phyloP scores from a whole-genome alignment of 2,888 invertebrate genomes.

The Heteromyza rotundicornis region DNA sequence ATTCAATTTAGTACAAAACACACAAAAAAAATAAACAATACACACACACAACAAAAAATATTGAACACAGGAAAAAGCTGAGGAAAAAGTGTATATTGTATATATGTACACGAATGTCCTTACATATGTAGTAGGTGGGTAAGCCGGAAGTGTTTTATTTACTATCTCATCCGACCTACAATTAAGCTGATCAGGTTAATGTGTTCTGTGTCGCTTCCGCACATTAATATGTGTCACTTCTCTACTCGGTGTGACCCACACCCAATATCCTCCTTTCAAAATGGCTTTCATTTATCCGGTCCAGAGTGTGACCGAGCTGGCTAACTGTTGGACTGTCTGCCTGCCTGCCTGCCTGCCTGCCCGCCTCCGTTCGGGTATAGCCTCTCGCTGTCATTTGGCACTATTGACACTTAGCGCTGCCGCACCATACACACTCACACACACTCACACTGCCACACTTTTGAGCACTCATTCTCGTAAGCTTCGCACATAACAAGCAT shows the following conservation, averaged over 20 bases:
- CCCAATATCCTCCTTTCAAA: not conserved
- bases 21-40: too few relatives aligned
- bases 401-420: not conserved
- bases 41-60: too few relatives aligned
- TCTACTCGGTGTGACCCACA: not conserved
- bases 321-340: slow-evolving; percentile 19
- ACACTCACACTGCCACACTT: not conserved
- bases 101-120: too few relatives aligned
- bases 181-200: slow-evolving; percentile 54
- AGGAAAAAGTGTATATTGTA: not conserved
- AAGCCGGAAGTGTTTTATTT: not conserved
- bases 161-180: slow-evolving; percentile 36
- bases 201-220: slow-evolving; percentile 40
- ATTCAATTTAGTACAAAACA: too few relatives aligned
- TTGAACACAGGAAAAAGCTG: too few relatives aligned
- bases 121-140: not conserved
- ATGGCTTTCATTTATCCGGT: not conserved
- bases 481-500: slow-evolving; percentile 45
- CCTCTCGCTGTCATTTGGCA: not conserved
- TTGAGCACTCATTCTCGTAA: slow-evolving; percentile 22
- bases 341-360: not conserved
- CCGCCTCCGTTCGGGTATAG: too few relatives aligned
- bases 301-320: not conserved
- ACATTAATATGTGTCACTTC: slow-evolving; percentile 47
- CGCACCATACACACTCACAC: not conserved